Conservation (phyloP, 1,140 invertebrate species). For the Steinernema feltiae region DNA sequence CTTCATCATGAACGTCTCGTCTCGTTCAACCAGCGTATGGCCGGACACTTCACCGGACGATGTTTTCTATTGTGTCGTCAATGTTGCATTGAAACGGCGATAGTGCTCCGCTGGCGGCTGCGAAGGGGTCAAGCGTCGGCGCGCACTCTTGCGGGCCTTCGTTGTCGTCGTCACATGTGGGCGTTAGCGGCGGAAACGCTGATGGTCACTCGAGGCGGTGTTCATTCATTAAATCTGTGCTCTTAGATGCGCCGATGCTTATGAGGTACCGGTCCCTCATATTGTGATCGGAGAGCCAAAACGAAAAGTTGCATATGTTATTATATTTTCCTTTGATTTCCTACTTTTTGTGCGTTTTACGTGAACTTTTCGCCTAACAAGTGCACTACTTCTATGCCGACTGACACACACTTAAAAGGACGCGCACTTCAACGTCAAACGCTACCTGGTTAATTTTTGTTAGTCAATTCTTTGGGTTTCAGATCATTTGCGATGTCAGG, state of each 20-base stretch:
- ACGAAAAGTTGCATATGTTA: no score
- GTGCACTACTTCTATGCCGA: background rate
- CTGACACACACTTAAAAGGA: slow-evolving; percentile 5
- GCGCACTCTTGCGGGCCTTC: slow-evolving; percentile 1
- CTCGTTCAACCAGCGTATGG: background rate
- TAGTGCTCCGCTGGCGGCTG: slow-evolving; percentile 1
- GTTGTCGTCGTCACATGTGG: background rate
- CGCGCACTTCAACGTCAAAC: background rate
- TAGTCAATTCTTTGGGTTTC: no score
- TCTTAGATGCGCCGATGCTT: no score
- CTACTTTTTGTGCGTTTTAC: background rate
- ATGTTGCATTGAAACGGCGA: slow-evolving; percentile 13
- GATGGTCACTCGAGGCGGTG: slow-evolving; percentile 2
- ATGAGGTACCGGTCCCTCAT: no score
- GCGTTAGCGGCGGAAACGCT: background rate
- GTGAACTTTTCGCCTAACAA: background rate
- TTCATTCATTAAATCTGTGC: background rate
- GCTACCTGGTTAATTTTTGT: background rate
- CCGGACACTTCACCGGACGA: slow-evolving; percentile 6
- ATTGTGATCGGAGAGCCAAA: no score
- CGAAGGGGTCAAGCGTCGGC: slow-evolving; percentile 12
- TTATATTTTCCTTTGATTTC: no score
- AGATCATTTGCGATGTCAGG: background rate
- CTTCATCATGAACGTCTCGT: background rate
- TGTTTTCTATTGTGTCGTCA: slow-evolving; percentile 6